These are phyloP conservation scores for Phortica magna DNA, from an alignment of 2,888 invertebrate species.

Conservation along the genomic window DNA sequence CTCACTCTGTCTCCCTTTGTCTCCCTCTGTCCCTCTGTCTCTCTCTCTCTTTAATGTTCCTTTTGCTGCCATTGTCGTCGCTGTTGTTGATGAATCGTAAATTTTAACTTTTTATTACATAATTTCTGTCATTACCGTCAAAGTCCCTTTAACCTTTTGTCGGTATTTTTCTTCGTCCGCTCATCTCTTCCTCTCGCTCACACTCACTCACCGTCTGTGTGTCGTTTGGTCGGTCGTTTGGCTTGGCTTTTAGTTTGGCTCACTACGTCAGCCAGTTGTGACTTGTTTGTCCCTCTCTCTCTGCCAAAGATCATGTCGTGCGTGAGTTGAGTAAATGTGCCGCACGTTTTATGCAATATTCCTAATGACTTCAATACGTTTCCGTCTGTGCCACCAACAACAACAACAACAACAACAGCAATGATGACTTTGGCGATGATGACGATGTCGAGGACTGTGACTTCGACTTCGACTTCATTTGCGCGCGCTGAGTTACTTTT, in stretches of 20 bases:
- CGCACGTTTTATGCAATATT: slow-evolving; percentile 50
- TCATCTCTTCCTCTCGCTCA: not conserved
- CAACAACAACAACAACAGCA: slow-evolving; percentile 48
- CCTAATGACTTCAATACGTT: slow-evolving; percentile 71
- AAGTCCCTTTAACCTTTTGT: slow-evolving; percentile 48
- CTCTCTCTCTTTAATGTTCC: not conserved
- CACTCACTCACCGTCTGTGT: not conserved
- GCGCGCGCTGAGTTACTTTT: slow-evolving; percentile 40
- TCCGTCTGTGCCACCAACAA: slow-evolving; percentile 50
- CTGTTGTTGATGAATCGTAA: slow-evolving; percentile 64
- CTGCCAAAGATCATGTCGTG: slow-evolving; percentile 37
- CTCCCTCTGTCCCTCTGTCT: not conserved
- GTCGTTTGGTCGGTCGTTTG: too few relatives aligned
- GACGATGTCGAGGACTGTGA: not conserved
- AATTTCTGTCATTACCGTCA: slow-evolving; percentile 73
- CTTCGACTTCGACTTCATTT: slow-evolving; percentile 45
- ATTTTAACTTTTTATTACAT: slow-evolving; percentile 75
- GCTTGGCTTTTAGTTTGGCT: too few relatives aligned
- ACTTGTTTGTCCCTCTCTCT: not conserved
- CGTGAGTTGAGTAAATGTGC: slow-evolving; percentile 7
- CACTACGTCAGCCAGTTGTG: too few relatives aligned
- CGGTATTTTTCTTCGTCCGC: not conserved
- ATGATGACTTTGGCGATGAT: not conserved
- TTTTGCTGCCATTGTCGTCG: slow-evolving; percentile 8
- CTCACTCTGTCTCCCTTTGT: not conserved